These are phyloP conservation scores for Ceyx margarethae DNA, from an alignment of 2,113 vertebrate species.

Conservation along the genomic window DNA sequence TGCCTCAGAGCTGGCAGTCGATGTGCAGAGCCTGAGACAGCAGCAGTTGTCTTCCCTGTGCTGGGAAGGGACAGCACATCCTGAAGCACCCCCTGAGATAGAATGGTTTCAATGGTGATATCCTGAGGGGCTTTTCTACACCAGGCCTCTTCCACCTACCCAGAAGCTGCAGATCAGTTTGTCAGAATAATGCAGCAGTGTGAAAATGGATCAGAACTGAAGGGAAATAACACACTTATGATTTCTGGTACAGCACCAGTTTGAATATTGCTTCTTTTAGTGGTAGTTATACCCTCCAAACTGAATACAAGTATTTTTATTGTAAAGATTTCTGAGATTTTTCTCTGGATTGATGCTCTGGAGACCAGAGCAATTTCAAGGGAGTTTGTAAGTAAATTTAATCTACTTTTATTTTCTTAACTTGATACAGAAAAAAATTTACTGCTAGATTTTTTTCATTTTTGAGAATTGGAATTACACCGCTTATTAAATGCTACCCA, in stretches of 20 bases:
- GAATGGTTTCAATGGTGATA: rapidly evolving
- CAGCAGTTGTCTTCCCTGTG: not conserved
- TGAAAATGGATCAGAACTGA: not conserved
- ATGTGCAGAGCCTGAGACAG: not conserved
- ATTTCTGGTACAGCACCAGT: not conserved
- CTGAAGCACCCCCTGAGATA: rapidly evolving
- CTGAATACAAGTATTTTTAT: not conserved
- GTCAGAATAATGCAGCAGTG: not conserved
- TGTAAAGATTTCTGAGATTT: not conserved
- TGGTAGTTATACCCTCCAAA: not conserved
- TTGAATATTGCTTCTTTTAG: not conserved
- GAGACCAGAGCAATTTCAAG: not conserved
- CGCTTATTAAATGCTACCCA: not conserved
- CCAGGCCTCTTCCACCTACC: rapidly evolving
- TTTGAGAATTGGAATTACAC: not conserved
- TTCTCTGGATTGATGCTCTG: not conserved
- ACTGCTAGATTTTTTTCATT: not conserved
- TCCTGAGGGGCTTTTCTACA: not conserved
- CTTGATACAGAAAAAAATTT: not conserved
- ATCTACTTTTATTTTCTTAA: not conserved
- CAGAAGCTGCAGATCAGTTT: not conserved
- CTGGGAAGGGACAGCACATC: not conserved
- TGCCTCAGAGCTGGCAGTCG: not conserved
- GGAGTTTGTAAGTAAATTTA: not conserved
- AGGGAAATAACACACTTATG: not conserved